phyloP scores from a whole-genome alignment of 2,797 vertebrate genomes.

The Bovichtus variegatus region DNA sequence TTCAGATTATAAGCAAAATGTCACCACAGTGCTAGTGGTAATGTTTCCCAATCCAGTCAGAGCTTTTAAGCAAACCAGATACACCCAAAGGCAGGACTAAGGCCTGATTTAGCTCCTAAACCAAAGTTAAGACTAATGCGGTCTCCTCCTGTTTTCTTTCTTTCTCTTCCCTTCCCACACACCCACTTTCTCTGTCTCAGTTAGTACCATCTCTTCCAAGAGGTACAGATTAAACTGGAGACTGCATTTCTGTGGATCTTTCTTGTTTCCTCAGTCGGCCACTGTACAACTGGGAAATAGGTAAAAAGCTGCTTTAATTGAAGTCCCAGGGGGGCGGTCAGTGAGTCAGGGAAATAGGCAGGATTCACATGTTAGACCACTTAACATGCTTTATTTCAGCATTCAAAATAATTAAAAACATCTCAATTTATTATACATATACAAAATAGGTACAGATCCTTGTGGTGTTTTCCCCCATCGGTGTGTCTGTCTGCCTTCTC shows the following conservation, averaged over 20 bases:
- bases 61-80: neutral
- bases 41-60: neutral
- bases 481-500: slow-evolving; percentile 84
- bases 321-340: slow-evolving; percentile 35
- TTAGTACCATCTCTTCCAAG: neutral
- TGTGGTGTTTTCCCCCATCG: slow-evolving; percentile 84
- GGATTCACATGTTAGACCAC: slow-evolving; percentile 89
- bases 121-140: neutral
- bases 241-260: slow-evolving; percentile 16
- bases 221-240: slow-evolving; percentile 7
- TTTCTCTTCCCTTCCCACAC: slow-evolving; percentile 9
- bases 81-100: neutral
- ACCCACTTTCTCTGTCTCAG: neutral
- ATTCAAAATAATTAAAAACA: slow-evolving; percentile 99
- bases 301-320: slow-evolving; percentile 13
- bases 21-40: neutral
- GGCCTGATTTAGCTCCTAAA: neutral
- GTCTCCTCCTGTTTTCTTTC: neutral
- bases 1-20: neutral
- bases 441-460: slow-evolving; percentile 97
- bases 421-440: slow-evolving; percentile 99
- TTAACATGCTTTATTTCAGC: slow-evolving; percentile 99
- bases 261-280: slow-evolving; percentile 18
- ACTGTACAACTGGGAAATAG: slow-evolving; percentile 16
- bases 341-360: slow-evolving; percentile 74